Conservation (phyloP, 2,113 vertebrate species). For the Oostethus manadensis region DNA sequence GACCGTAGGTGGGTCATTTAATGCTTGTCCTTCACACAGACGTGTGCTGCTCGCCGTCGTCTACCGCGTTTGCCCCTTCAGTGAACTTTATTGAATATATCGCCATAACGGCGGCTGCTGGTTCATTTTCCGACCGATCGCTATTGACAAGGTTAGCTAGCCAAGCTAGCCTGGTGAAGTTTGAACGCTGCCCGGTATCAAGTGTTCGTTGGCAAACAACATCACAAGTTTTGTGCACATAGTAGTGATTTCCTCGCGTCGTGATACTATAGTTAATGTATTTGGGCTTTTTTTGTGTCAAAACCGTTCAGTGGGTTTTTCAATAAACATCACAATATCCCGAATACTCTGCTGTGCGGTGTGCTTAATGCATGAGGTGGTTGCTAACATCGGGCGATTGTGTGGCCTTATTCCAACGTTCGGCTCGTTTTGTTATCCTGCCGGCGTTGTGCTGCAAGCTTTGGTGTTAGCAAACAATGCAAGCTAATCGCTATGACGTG, state of each 20-base stretch:
- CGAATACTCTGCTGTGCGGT: no score
- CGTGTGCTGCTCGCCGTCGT: neutral
- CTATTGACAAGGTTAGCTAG: slow-evolving; percentile 7
- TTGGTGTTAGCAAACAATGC: slow-evolving; percentile 43
- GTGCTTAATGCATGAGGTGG: neutral
- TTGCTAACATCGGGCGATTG: neutral
- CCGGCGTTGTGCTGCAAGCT: slow-evolving; percentile 23
- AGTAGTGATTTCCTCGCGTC: neutral
- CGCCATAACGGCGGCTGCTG: no score
- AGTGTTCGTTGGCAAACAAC: neutral
- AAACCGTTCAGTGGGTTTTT: neutral
- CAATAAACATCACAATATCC: neutral
- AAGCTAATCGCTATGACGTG: slow-evolving; percentile 2
- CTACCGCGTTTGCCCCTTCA: neutral
- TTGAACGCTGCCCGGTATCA: neutral
- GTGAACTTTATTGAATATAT: no score
- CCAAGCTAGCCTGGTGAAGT: slow-evolving; percentile 1
- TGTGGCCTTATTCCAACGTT: neutral
- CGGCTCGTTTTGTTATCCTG: neutral
- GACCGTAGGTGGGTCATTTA: slow-evolving; percentile 14
- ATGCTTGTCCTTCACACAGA: neutral
- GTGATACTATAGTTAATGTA: neutral
- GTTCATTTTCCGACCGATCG: neutral
- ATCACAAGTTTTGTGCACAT: neutral
- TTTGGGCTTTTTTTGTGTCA: neutral